Evolutionary conservation across 2,888 invertebrate species (phyloP), one percentile per base, ranked within the genome.

Genomic region (Lasius platythorax): DNA sequence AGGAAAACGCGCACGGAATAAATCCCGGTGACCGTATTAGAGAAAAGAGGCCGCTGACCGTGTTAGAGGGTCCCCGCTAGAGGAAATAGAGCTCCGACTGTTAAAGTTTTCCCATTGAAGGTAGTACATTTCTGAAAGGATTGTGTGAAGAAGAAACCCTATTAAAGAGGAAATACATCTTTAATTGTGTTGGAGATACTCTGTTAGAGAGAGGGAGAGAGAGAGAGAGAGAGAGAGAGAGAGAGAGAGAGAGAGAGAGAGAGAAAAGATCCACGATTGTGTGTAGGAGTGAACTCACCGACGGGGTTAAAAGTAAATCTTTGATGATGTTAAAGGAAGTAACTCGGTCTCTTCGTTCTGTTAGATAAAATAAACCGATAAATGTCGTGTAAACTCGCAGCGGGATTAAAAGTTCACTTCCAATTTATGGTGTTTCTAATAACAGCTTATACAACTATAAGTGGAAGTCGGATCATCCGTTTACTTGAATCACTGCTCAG

Each of bases 11-110:
- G 46, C 46, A 18, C 12, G 33, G 72, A 81, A 63, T 81, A 81
- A 73, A 63, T 61, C 46, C 12, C 79, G 72, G 58, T 63, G 79
- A 72, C 37, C 61, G 72, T 61, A 61, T 72, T 79, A 61, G 28
- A 72, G 61, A 4, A 79, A 61, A 72, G 61, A 28, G 72, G 72
- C 61, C 72, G 37, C 72, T 72, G 61, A 72, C 72, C 50, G 61
- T 37, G 53, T 64, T 76, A 46, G 46, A 46, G 28, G 3, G 33
- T 28, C 18, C 46, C 6, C 43, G 18, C 12, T 67, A 67, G 28
- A 33, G 18, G 12, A 46, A 72, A 58, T 43, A 15, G 23, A 58
- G 30, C 23, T 76, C 43, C 23, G 70, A 8, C 33, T 33, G 33
- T 46, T 70, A 5, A 68, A 56, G 23, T 37, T 72, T 33, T 43